Evolutionary conservation across 2,797 vertebrate species (phyloP).

Genomic region (Tokudaia tokunoshimensis): DNA sequence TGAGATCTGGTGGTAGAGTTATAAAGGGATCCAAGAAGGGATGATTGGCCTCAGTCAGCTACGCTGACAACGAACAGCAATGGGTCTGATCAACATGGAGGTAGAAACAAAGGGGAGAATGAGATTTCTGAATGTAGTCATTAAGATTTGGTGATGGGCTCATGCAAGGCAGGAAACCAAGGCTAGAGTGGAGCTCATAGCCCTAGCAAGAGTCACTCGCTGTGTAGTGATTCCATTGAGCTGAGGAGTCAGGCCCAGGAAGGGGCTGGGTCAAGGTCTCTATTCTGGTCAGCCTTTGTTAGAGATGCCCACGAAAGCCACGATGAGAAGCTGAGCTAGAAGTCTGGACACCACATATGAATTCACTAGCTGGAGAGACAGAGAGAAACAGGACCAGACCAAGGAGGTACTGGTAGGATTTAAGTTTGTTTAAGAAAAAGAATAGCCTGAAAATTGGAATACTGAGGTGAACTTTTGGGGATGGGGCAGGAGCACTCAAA

Average conservation of each 20-base stretch:
- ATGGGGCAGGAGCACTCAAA: background rate
- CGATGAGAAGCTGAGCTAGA: background rate
- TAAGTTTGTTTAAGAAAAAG: background rate
- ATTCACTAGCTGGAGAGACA: background rate
- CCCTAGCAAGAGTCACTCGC: background rate
- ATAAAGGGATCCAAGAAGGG: too few relatives aligned
- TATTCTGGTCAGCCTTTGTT: background rate
- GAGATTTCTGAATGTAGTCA: background rate
- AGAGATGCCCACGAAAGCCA: background rate
- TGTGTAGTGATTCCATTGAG: background rate
- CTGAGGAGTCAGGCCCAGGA: accelerated
- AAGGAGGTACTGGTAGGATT: background rate
- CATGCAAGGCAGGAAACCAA: background rate
- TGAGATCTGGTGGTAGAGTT: background rate
- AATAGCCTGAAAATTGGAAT: background rate
- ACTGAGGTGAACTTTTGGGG: background rate
- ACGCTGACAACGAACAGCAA: background rate
- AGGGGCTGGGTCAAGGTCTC: background rate
- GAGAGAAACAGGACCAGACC: accelerated
- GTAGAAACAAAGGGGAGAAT: background rate
- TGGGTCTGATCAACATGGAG: background rate
- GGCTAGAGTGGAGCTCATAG: accelerated
- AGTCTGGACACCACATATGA: too few relatives aligned
- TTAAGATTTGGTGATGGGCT: background rate
- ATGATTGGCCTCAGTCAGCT: background rate